Evolutionary conservation across 2,888 invertebrate species (phyloP), one percentile per base, ranked within the genome.

Genomic region (Ectobius pallidus): DNA sequence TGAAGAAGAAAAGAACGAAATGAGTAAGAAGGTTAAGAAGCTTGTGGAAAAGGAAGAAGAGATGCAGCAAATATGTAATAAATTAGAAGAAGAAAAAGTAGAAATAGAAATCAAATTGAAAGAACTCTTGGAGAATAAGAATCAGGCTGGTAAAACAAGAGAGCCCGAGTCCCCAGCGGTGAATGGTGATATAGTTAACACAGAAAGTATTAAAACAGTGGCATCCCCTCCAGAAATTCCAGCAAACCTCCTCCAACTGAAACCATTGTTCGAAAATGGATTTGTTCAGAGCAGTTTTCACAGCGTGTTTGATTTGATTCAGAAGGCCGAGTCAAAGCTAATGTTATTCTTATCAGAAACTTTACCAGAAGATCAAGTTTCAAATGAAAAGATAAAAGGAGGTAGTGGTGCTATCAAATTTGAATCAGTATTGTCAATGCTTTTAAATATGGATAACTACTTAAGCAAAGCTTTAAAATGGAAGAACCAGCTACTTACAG

Each of bases 1-100:
- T 22, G 73, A 76, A 34, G 73, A 73, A 69, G 77, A 78, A 68
- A 77, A 77, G 46, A 52, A 65, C 18, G 62, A 70, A 18, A n/a
- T 77, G 7, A 71, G 65, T 46, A 68, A 73, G n/a, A 34, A 68
- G 63, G 44, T 77, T 6, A 65, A 75, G 30, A 73, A 76, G 30
- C 73, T 77, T 62, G 69, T 75, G n/a, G 70, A 75, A 39, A 73
- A 76, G 7, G 9, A 7, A 14, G 22, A 25, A n/a, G n/a, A n/a
- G n/a, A n/a, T n/a, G n/a, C n/a, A n/a, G n/a, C n/a, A n/a, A n/a
- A n/a, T n/a, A n/a, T n/a, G n/a, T n/a, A n/a, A n/a, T n/a, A n/a
- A n/a, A n/a, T n/a, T n/a, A n/a, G n/a, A n/a, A n/a, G n/a, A n/a
- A n/a, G n/a, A n/a, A n/a, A n/a, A n/a, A n/a, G n/a, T n/a, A n/a